Base-by-base conservation (phyloP, 2,113 vertebrate genomes). In the Stegastes partitus region DNA sequence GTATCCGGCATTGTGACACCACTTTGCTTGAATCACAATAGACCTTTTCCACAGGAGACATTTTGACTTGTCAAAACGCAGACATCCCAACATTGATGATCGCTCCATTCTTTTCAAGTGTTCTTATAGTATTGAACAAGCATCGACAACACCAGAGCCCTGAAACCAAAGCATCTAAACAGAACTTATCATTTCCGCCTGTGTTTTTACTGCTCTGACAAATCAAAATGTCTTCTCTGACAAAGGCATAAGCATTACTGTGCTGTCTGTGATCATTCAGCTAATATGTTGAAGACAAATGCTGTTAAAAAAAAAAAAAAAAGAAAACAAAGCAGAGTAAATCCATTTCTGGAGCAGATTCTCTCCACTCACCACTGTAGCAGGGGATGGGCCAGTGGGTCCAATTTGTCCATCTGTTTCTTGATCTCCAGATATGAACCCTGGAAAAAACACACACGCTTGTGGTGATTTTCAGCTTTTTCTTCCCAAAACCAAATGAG, bases 341-440 rank as follows among this genome's bases (percentile, higher is more conserved):
- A 67, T 3, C 3, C 3, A 28, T 65, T 66, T 70, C 42, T 68
- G 2, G 22, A 76, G 44, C 6, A 22, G 34, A 51, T 53, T 16
- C 26, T 74, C 22, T 72, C 22, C n/a, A 89, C 93, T 94, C 93
- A 99, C 98, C 98, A 99, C 50, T 99, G 98, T 68, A 99, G 92
- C 58, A 99, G 94, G 58, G 98, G 98, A 80, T 99, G 98, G 0
- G 98, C 98, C 91, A 99, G 84, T 45, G 97, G 97, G 80, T 99
- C 98, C 88, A 99, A 92, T 70, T 99, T 99, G 93, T 99, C 98
- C 98, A 99, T 99, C 94, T 99, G 98, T 84, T 99, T 99, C 94
- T 99, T 99, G 85, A 99, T 99, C 92, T 99, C 98, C 91, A 99
- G 92, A 92, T 99, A 99, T 0, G 98, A 99, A 19, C 98, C 98